phyloP scores from a whole-genome alignment of 2,113 vertebrate genomes.

The Callopanchax toddi region DNA sequence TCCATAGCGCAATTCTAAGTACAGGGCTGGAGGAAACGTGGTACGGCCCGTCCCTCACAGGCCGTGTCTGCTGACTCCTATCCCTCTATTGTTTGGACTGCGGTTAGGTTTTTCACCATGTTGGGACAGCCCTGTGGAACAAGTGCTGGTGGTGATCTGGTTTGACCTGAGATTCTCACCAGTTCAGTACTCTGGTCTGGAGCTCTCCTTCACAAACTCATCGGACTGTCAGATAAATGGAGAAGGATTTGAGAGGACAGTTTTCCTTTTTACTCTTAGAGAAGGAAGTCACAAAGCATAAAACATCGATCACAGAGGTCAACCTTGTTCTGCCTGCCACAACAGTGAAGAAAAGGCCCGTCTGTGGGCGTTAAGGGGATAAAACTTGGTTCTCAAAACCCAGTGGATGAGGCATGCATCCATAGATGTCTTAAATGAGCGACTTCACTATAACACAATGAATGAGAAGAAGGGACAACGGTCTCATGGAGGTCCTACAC shows the following conservation, averaged over 20 bases:
- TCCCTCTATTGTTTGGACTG: constrained; percentile 68
- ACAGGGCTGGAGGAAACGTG: constrained; percentile 72
- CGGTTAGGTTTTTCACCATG: constrained; percentile 47
- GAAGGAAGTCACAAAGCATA: constrained; percentile 32
- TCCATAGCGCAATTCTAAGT: constrained; percentile 73
- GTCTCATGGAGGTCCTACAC: constrained; percentile 70
- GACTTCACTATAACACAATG: constrained; percentile 35
- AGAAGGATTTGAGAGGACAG: constrained; percentile 40
- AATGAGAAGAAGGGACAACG: constrained; percentile 35
- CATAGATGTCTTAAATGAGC: constrained; percentile 19
- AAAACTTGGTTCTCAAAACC: constrained; percentile 11
- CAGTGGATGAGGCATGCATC: constrained; percentile 27
- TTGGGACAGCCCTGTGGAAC: constrained; percentile 39
- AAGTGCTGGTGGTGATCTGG: constrained; percentile 45
- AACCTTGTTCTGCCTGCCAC: constrained; percentile 36
- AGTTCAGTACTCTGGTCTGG: constrained; percentile 15
- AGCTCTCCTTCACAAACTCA: constrained; percentile 22
- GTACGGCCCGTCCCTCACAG: constrained; percentile 63
- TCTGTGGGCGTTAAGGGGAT: constrained; percentile 37
- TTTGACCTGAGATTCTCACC: constrained; percentile 45
- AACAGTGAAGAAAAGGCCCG: constrained; percentile 49
- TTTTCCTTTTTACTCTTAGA: constrained; percentile 15
- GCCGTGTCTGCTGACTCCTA: constrained; percentile 54
- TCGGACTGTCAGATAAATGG: constrained; percentile 44
- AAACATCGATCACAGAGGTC: constrained; percentile 30